Percentiles rank a stretch among this genome's conserved stretches.
Evolutionary conservation across 2,888 invertebrate species (phyloP).

Genomic region (Tricholauxania praeusta): DNA sequence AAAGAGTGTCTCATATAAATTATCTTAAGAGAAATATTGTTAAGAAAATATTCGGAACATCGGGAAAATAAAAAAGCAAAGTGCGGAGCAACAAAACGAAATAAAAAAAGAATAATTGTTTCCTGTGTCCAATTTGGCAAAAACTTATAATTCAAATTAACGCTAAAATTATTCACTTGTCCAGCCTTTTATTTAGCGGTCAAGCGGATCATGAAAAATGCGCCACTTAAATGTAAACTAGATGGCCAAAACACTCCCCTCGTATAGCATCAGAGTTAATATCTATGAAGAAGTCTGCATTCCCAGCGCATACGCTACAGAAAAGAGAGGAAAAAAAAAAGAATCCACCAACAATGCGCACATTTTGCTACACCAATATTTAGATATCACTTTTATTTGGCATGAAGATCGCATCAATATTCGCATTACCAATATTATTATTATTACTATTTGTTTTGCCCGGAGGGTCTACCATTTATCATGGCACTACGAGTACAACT

Average conservation of each 20-base stretch:
- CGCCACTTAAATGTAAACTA: too few relatives aligned
- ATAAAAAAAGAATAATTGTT: too few relatives aligned
- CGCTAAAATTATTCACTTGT: too few relatives aligned
- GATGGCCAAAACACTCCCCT: background rate
- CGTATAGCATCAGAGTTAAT: background rate
- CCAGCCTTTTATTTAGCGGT: too few relatives aligned
- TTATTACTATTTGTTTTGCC: slow-evolving; percentile 37
- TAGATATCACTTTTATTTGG: slow-evolving; percentile 36
- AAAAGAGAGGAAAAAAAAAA: background rate
- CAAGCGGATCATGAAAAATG: too few relatives aligned
- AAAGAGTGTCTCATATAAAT: too few relatives aligned
- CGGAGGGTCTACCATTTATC: slow-evolving; percentile 31
- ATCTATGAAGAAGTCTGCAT: background rate
- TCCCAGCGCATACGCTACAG: background rate
- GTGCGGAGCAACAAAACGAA: too few relatives aligned
- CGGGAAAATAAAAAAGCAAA: too few relatives aligned
- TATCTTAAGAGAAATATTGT: too few relatives aligned
- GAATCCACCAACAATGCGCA: background rate
- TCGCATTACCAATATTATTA: slow-evolving; percentile 27
- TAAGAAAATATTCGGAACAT: too few relatives aligned
- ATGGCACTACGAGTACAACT: slow-evolving; percentile 10
- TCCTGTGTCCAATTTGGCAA: too few relatives aligned
- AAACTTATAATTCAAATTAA: too few relatives aligned
- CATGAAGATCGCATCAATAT: slow-evolving; percentile 18
- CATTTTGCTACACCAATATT: slow-evolving; percentile 12